Conservation (phyloP, 2,113 vertebrate genomes). For the human region GRCh38 chr11:79902501-79903000, state of each 20-base stretch:
- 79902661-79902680: neutral
- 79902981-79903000: neutral
- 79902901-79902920: neutral
- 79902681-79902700: no score
- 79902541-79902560: neutral
- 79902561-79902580: neutral
- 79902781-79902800: neutral
- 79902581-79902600: neutral
- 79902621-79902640: neutral
- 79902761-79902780: neutral
- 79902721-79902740: neutral
- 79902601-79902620: neutral
- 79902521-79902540: neutral
- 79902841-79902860: accelerated
- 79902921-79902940: no score
- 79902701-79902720: neutral
- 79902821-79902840: no score
- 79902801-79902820: neutral
- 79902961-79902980: neutral
- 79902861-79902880: neutral
- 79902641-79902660: neutral
- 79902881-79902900: neutral
- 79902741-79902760: neutral
- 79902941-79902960: neutral
- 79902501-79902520: neutral